Conservation (phyloP, 2,888 invertebrate genomes). For the Disparrhopalites patrizii region DNA sequence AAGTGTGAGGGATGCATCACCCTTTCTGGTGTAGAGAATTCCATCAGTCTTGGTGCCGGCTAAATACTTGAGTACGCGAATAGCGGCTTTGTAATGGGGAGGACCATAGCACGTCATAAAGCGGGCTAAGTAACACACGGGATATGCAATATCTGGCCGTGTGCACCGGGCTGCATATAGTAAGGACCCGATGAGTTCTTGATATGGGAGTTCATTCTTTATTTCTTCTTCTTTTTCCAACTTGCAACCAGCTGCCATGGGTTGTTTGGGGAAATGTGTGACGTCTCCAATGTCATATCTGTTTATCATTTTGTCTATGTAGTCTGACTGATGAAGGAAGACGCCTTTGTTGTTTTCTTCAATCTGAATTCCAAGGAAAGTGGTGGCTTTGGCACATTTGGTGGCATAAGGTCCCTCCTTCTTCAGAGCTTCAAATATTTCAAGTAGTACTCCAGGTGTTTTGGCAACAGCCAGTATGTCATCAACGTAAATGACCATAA, state of each 20-base stretch:
- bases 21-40: slow-evolving; percentile 17
- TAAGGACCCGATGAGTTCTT: slow-evolving; percentile 25
- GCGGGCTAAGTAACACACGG: slow-evolving; percentile 29
- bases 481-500: not conserved
- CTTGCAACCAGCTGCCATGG: slow-evolving; percentile 27
- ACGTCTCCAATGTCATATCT: not conserved
- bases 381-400: not conserved
- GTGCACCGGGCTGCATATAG: slow-evolving; percentile 27
- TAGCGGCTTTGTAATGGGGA: slow-evolving; percentile 33
- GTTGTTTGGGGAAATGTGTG: not conserved
- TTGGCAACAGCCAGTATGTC: not conserved
- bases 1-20: not conserved
- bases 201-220: slow-evolving; percentile 16
- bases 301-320: not conserved
- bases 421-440: not conserved
- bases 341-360: not conserved
- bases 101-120: slow-evolving; percentile 27
- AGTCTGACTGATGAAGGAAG: slow-evolving; percentile 8
- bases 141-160: slow-evolving; percentile 30
- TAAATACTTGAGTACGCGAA: slow-evolving; percentile 38
- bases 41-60: slow-evolving; percentile 28
- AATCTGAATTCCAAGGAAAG: slow-evolving; percentile 11
- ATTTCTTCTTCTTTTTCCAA: slow-evolving; percentile 4
- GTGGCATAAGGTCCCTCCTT: not conserved
- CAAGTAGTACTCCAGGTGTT: not conserved